Conservation (phyloP, 53 echinoderm and acorn worm species). For the Zoroaster sp. region DNA sequence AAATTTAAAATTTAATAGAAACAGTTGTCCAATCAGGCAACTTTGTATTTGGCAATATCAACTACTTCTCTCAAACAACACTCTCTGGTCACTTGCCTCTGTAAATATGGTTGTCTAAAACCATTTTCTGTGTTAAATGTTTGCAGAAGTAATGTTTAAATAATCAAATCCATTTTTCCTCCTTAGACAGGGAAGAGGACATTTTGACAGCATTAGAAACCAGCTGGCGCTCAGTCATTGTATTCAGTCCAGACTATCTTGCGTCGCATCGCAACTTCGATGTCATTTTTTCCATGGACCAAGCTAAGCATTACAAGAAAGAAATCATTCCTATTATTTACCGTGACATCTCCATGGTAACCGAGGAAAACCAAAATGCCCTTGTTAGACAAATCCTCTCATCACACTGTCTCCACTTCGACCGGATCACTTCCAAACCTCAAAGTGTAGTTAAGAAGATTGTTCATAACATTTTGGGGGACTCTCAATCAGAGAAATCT, state of each 20-base stretch:
- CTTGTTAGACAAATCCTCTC: constrained; percentile 34
- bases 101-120: too few relatives aligned
- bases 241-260: constrained; percentile 43
- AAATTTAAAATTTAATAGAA: too few relatives aligned
- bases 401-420: background rate
- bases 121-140: too few relatives aligned
- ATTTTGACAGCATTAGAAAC: constrained; percentile 7
- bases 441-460: background rate
- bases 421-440: background rate
- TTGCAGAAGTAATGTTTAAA: background rate
- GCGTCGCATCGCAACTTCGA: constrained; percentile 28
- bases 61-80: too few relatives aligned
- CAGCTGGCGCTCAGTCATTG: constrained; percentile 54
- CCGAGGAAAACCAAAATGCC: background rate
- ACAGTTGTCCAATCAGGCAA: too few relatives aligned
- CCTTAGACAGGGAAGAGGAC: constrained; percentile 52
- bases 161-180: too few relatives aligned
- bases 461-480: background rate
- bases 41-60: too few relatives aligned
- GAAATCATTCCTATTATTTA: constrained; percentile 58
- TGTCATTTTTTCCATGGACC: constrained; percentile 24
- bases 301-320: constrained; percentile 36
- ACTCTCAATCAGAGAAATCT: background rate
- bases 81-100: too few relatives aligned
- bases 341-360: background rate